phyloP scores from a whole-genome alignment of 2,888 invertebrate genomes.

The Drosophila quinaria region DNA sequence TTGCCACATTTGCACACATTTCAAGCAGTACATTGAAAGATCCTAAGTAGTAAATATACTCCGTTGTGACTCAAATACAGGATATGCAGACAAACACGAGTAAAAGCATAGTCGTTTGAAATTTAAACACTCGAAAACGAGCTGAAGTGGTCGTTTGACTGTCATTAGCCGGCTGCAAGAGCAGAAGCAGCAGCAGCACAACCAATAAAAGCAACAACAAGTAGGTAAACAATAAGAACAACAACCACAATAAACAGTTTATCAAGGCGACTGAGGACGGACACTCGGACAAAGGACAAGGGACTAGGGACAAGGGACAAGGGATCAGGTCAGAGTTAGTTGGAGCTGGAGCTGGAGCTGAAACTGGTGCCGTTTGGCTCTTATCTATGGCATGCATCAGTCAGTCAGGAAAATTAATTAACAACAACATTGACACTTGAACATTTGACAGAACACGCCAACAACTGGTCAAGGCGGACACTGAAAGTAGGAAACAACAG shows the following conservation, averaged over 20 bases:
- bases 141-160: slow-evolving; percentile 58
- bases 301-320: slow-evolving; percentile 46
- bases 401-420: slow-evolving; percentile 80
- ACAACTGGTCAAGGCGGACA: slow-evolving; percentile 32
- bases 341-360: background rate
- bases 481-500: too few species aligned
- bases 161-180: slow-evolving; percentile 69
- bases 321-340: slow-evolving; percentile 42
- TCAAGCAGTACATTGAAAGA: background rate
- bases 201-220: slow-evolving; percentile 32
- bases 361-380: slow-evolving; percentile 41
- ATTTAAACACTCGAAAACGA: slow-evolving; percentile 67
- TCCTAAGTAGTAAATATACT: slow-evolving; percentile 3
- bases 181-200: slow-evolving; percentile 18
- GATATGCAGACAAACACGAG: slow-evolving; percentile 18
- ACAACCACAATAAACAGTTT: slow-evolving; percentile 58
- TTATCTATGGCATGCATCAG: slow-evolving; percentile 79
- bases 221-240: slow-evolving; percentile 24
- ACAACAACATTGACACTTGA: slow-evolving; percentile 82
- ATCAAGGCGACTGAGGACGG: slow-evolving; percentile 48
- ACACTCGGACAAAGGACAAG: slow-evolving; percentile 36
- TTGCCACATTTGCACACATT: background rate
- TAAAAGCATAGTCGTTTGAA: slow-evolving; percentile 55
- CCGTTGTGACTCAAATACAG: slow-evolving; percentile 15
- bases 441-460: slow-evolving; percentile 68